A percentile compares a stretch with the other conserved stretches of the same genome.
phyloP scores from a whole-genome alignment of 2,888 invertebrate species.

The Agriotes lineatus region DNA sequence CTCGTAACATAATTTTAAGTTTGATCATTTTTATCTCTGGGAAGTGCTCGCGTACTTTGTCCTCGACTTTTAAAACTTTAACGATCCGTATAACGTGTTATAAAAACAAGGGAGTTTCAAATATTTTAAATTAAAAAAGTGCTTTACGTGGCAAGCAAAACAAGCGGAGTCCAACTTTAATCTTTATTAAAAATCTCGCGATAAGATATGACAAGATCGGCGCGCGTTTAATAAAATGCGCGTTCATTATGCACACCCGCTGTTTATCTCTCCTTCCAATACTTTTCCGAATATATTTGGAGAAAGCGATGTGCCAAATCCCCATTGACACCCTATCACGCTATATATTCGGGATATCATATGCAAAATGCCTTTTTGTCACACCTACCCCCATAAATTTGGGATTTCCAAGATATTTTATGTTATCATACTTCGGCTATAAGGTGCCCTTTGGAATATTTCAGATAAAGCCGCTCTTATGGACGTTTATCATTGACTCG shows the following conservation, averaged over 20 bases:
- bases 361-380: constrained; percentile 63
- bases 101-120: constrained; percentile 21
- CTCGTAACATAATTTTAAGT: not conserved
- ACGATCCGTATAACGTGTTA: constrained; percentile 26
- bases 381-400: constrained; percentile 60
- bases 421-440: constrained; percentile 48
- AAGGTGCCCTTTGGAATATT: constrained; percentile 44
- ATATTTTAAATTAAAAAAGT: constrained; percentile 31
- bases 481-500: constrained; percentile 43
- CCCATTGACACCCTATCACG: constrained; percentile 43
- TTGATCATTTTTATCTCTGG: not conserved
- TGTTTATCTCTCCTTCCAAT: constrained; percentile 28
- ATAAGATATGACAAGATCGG: not conserved
- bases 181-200: not conserved
- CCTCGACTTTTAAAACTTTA: constrained; percentile 26
- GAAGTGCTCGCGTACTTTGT: constrained; percentile 24
- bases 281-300: constrained; percentile 24
- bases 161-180: too few species aligned
- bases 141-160: constrained; percentile 18
- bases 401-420: constrained; percentile 58
- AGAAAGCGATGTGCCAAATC: constrained; percentile 37
- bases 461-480: constrained; percentile 41
- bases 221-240: constrained; percentile 26
- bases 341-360: constrained; percentile 53
- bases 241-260: constrained; percentile 8